Evolutionary conservation across 2,888 invertebrate genomes (phyloP), one percentile per base, ranked within the genome.

Genomic region (Cerastis rubricosa): DNA sequence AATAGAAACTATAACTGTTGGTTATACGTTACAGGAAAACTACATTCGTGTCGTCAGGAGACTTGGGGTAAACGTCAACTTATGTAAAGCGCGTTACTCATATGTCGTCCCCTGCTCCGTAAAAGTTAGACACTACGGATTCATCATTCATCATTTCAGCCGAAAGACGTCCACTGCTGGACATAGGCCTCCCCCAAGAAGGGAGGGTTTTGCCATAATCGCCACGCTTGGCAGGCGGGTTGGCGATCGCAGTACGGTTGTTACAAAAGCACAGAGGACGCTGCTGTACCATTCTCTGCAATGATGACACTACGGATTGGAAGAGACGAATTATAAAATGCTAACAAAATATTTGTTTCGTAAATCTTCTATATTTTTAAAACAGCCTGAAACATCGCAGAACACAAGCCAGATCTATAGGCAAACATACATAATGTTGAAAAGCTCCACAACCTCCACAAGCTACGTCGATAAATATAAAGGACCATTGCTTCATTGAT

Each of bases 401-500:
- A 43, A 8, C 3, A 64, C 43, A 64, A 64, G 43, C 22, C 22
- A n/a, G 12, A 40, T 63, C 22, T 22, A 5, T n/a, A 43, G 12
- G n/a, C 40, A 40, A 63, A 63, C 40, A 19, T 8, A 12, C 14
- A 43, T 14, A n/a, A 63, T 14, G n/a, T 17, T 12, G n/a, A 45
- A 47, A 11, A 70, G 12, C n/a, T 22, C 12, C n/a, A n/a, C 12
- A 54, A 43, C 1, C 1, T 43, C 29, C n/a, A 19, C 9, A n/a
- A 45, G 2, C 9, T 74, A 22, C 5, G 11, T 2, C 45, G 2
- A 35, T 35, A 11, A 57, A 45, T 8, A 51, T 17, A 40, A 45
- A 57, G 61, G n/a, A 80, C 45, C 5, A 43, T 47, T 49, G 17
- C 54, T 72, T 71, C 40, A 69, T 77, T 78, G 71, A 74, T 76